phyloP scores from a whole-genome alignment of 2,797 vertebrate genomes.

The Alca torda region DNA sequence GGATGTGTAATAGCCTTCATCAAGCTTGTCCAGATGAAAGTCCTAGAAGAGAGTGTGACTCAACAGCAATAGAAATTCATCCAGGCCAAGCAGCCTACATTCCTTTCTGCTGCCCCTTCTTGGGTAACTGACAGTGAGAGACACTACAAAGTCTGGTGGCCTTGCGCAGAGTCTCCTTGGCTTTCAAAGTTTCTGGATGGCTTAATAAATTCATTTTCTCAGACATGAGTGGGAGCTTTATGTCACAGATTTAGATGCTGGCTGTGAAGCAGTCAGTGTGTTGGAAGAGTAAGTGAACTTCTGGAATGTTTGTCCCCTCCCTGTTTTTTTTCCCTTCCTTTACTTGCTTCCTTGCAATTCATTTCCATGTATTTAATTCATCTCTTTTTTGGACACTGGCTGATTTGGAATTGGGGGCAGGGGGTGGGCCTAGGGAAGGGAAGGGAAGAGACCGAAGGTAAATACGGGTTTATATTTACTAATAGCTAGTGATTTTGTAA shows the following conservation, averaged over 20 bases:
- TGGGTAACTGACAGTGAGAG: neutral
- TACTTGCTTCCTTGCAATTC: neutral
- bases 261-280: neutral
- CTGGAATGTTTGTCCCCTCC: neutral
- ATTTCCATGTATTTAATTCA: neutral
- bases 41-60: accelerated
- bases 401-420: neutral
- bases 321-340: neutral
- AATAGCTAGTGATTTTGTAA: neutral
- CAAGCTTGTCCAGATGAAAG: neutral
- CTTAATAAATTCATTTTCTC: conserved; percentile 48
- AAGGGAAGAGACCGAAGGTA: neutral
- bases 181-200: neutral
- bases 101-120: neutral
- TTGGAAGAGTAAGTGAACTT: neutral
- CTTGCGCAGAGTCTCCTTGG: neutral
- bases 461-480: neutral
- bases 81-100: neutral
- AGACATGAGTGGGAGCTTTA: neutral
- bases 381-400: neutral
- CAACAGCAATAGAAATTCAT: neutral
- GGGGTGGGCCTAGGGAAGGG: neutral
- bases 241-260: neutral
- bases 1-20: neutral
- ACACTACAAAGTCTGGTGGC: neutral